Conservation (phyloP, 2,888 invertebrate genomes). For the Pimpla rufipes region DNA sequence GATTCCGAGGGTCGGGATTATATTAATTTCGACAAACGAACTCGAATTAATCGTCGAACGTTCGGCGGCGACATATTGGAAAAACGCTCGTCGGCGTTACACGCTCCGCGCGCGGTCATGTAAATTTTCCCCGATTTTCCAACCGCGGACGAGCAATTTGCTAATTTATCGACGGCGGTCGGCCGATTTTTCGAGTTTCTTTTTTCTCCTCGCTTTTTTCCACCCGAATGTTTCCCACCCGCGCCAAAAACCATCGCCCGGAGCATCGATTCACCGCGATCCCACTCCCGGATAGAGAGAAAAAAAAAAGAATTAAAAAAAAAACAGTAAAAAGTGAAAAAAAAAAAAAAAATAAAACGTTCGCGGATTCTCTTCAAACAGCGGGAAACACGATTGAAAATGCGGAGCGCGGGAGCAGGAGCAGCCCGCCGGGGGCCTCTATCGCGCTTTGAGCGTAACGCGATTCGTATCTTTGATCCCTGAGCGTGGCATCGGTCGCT, state of each 20-base stretch:
- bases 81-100: background rate
- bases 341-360: constrained; percentile 47
- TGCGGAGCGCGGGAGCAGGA: constrained; percentile 34
- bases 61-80: background rate
- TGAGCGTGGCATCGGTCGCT: constrained; percentile 47
- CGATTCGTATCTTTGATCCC: constrained; percentile 67
- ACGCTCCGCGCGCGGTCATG: background rate
- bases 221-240: background rate
- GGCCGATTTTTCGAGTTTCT: background rate
- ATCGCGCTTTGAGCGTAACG: constrained; percentile 48
- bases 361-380: constrained; percentile 40
- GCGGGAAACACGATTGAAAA: constrained; percentile 65
- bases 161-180: background rate
- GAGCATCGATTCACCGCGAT: constrained; percentile 16
- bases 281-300: background rate
- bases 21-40: constrained; percentile 2
- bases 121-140: background rate
- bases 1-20: background rate
- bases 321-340: background rate
- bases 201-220: background rate
- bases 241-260: constrained; percentile 8
- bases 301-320: constrained; percentile 10
- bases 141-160: constrained; percentile 9
- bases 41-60: background rate
- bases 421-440: constrained; percentile 43